Conservation (phyloP, 2,113 vertebrate genomes). For the Saccopteryx leptura region DNA sequence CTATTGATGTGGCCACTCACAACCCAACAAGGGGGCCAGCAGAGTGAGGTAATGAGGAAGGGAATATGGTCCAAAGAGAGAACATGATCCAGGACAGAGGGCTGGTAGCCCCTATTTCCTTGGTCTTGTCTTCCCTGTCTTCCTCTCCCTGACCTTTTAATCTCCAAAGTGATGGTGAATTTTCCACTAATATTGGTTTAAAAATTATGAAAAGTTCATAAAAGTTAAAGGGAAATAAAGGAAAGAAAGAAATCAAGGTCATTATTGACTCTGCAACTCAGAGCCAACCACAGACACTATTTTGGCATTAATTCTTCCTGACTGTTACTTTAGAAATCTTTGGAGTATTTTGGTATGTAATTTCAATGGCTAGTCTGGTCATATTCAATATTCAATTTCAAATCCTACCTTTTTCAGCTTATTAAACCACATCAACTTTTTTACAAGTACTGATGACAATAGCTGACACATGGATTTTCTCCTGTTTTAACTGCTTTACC, state of each 20-base stretch:
- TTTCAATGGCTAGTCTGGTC: background rate
- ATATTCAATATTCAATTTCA: background rate
- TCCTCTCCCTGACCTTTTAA: background rate
- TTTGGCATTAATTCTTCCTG: background rate
- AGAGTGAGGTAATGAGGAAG: background rate
- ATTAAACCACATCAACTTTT: background rate
- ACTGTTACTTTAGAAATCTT: background rate
- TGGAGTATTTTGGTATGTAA: background rate
- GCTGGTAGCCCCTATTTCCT: background rate
- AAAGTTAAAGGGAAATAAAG: background rate
- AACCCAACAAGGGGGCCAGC: background rate
- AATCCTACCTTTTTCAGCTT: background rate
- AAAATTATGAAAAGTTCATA: constrained; percentile 35
- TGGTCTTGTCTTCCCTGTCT: background rate
- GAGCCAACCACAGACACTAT: background rate
- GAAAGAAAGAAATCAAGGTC: background rate
- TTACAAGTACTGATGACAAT: background rate
- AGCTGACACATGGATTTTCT: background rate
- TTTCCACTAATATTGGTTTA: background rate
- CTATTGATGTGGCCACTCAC: background rate
- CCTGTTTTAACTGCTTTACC: background rate
- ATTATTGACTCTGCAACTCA: background rate
- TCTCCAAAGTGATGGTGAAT: background rate
- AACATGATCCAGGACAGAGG: background rate
- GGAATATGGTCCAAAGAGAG: background rate